Percentiles rank a stretch among this genome's conserved stretches.
phyloP scores from a whole-genome alignment of 2,888 invertebrate genomes.

The Tenthredo scrophulariae region DNA sequence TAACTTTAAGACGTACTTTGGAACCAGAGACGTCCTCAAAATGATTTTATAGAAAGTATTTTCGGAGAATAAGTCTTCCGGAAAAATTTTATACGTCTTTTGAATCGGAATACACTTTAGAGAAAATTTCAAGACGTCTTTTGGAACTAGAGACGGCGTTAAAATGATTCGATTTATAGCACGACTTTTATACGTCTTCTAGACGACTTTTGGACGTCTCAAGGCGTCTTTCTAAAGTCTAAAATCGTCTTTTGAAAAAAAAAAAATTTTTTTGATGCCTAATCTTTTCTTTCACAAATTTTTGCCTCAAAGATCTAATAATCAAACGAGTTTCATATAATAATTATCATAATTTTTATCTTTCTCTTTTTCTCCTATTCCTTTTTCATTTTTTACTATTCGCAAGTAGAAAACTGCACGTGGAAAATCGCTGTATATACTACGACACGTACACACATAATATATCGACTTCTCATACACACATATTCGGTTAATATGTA shows the following conservation, averaged over 20 bases:
- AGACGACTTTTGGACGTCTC: background rate
- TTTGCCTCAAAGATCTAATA: background rate
- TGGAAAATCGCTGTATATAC: constrained; percentile 1
- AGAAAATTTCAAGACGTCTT: too few relatives aligned
- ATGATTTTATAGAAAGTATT: too few relatives aligned
- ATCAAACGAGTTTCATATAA: too few relatives aligned
- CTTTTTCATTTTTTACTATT: background rate
- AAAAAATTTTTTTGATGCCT: background rate
- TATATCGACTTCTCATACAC: constrained; percentile 1
- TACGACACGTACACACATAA: background rate
- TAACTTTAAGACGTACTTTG: too few relatives aligned
- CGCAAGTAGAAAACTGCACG: background rate
- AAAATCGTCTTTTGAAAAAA: background rate
- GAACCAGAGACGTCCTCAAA: too few relatives aligned
- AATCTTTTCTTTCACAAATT: background rate
- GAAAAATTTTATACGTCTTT: too few relatives aligned
- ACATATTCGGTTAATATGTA: background rate
- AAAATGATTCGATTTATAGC: too few relatives aligned
- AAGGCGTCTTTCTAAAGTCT: background rate
- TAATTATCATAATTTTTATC: too few relatives aligned
- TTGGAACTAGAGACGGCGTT: too few relatives aligned
- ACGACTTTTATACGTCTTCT: background rate
- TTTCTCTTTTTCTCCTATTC: too few relatives aligned
- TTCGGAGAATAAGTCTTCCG: too few relatives aligned
- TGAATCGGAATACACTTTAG: too few relatives aligned